These are phyloP conservation scores for Neomonachus schauinslandi DNA, from an alignment of 2,113 vertebrate species.

Conservation along the genomic window DNA sequence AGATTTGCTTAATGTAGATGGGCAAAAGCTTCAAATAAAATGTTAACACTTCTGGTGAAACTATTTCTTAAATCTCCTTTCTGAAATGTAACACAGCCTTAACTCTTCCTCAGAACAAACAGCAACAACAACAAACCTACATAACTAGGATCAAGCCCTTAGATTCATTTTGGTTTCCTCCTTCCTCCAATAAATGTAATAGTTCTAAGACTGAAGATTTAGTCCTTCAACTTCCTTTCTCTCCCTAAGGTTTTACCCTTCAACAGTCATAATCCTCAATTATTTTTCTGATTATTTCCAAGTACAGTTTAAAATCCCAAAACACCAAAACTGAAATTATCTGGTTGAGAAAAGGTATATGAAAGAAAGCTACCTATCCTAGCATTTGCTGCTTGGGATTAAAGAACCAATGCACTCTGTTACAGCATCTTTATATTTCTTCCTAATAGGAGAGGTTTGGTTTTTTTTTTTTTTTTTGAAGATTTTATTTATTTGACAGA, in stretches of 20 bases:
- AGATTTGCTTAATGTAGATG: slow-evolving; percentile 1
- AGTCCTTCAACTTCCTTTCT: background rate
- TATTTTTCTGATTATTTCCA: slow-evolving; percentile 32
- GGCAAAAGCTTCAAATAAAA: background rate
- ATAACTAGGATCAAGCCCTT: background rate
- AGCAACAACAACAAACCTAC: background rate
- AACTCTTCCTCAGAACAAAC: background rate
- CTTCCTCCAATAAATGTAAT: background rate
- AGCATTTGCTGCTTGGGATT: background rate
- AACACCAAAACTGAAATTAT: background rate
- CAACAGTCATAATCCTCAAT: background rate
- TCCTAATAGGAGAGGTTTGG: background rate
- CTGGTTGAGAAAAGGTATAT: background rate
- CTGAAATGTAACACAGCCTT: slow-evolving; percentile 3
- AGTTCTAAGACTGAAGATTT: background rate
- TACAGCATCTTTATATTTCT: background rate
- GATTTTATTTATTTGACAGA: too few species aligned
- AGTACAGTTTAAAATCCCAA: background rate
- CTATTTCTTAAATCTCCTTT: slow-evolving; percentile 35
- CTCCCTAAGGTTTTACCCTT: background rate
- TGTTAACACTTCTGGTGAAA: slow-evolving; percentile 4
- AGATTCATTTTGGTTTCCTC: background rate
- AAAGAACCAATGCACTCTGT: background rate
- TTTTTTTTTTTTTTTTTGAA: too few species aligned
- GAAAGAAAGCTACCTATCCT: background rate